Conservation (phyloP, 2,888 invertebrate species). For the Marasmarcha lunaedactyla region DNA sequence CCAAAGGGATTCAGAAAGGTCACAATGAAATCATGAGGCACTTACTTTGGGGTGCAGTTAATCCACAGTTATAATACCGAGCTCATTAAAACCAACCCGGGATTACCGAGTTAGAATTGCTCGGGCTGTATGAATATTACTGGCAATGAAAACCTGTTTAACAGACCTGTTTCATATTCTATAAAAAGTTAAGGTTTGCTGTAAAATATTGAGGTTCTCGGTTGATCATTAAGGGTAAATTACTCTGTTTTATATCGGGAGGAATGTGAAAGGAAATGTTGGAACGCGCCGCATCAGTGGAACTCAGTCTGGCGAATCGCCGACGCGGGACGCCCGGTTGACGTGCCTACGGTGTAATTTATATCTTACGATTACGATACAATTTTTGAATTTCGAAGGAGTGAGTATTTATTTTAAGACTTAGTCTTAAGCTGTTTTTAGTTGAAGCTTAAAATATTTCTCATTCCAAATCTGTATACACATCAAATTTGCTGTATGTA, state of each 20-base stretch:
- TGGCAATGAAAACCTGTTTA: constrained; percentile 57
- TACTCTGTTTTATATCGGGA: constrained; percentile 46
- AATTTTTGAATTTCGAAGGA: no score
- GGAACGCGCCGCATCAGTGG: constrained; percentile 30
- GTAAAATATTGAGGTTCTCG: constrained; percentile 54
- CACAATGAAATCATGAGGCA: constrained; percentile 26
- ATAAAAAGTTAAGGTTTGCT: constrained; percentile 56
- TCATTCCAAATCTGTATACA: no score
- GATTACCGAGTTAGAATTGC: constrained; percentile 61
- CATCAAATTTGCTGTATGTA: no score
- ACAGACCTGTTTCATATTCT: constrained; percentile 50
- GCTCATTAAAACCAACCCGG: constrained; percentile 51
- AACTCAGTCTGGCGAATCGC: constrained; percentile 16
- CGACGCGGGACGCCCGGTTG: no score
- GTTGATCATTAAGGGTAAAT: constrained; percentile 57
- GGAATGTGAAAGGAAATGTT: constrained; percentile 48
- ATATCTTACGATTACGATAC: no score
- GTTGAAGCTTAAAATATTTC: no score
- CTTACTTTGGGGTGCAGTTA: constrained; percentile 28
- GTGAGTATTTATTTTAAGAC: no score
- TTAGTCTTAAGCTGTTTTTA: no score
- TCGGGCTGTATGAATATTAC: constrained; percentile 53
- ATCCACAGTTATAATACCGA: constrained; percentile 44
- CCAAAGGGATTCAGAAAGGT: constrained; percentile 22
- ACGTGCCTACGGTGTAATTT: no score